Conservation (phyloP, 2,797 vertebrate genomes). For the Cephalopachus bancanus region DNA sequence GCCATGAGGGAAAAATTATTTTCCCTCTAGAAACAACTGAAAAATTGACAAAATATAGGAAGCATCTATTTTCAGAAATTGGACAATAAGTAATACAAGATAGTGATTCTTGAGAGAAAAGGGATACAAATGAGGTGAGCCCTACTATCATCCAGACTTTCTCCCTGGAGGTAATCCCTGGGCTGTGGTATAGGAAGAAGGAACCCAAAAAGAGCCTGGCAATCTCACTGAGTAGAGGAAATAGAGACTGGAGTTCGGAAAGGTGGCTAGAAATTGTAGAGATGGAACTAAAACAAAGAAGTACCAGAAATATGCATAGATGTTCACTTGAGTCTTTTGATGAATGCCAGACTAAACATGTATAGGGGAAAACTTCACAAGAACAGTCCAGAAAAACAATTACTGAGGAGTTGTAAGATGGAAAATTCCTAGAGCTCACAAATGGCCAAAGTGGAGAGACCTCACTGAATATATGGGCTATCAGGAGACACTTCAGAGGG, state of each 20-base stretch:
- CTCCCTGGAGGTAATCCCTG: not conserved
- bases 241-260: conserved; percentile 15
- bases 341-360: not conserved
- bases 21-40: conserved; percentile 44
- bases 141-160: not conserved
- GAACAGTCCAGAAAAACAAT: conserved; percentile 10
- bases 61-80: conserved; percentile 21
- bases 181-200: not conserved
- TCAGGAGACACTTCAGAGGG: not conserved
- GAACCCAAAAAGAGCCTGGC: not conserved
- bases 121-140: conserved; percentile 15
- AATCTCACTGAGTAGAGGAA: not conserved
- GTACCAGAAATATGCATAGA: conserved; percentile 23
- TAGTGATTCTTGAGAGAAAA: conserved; percentile 6
- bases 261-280: not conserved
- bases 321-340: conserved; percentile 34
- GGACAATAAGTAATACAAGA: not conserved
- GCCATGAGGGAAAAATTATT: not conserved
- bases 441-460: conserved; percentile 36
- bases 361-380: conserved; percentile 24
- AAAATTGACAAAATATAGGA: conserved; percentile 37
- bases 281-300: not conserved
- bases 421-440: conserved; percentile 24
- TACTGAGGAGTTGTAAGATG: not conserved
- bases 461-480: not conserved